phyloP scores from a whole-genome alignment of 1,140 invertebrate species.

The Dinothrombium tinctorium region DNA sequence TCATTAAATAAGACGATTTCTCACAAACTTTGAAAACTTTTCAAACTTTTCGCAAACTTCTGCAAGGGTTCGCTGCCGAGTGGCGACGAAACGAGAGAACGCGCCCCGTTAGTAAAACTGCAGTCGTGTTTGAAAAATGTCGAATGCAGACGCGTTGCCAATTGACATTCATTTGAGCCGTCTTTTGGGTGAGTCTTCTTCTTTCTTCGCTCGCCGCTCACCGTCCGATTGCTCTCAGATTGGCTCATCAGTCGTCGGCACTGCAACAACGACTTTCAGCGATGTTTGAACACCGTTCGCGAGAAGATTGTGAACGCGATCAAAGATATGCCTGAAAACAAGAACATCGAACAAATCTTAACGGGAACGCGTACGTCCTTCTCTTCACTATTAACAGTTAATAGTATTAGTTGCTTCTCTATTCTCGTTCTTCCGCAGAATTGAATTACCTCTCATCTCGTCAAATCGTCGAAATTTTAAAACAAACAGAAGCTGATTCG shows the following conservation, averaged over 20 bases:
- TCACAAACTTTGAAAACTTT: too few species aligned
- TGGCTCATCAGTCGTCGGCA: conserved; percentile 83
- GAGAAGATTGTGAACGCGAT: conserved; percentile 83
- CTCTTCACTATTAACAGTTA: conserved; percentile 4
- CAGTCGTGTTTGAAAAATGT: too few species aligned
- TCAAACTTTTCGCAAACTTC: too few species aligned
- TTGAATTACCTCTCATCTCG: conserved; percentile 89
- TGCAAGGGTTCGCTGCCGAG: too few species aligned
- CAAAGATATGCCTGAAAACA: conserved; percentile 65
- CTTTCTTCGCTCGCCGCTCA: background rate
- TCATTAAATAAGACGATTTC: too few species aligned
- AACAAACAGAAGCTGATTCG: conserved; percentile 79
- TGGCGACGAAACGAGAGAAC: too few species aligned
- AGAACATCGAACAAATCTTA: conserved; percentile 45
- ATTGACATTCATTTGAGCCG: conserved; percentile 88
- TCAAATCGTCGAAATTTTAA: conserved; percentile 77
- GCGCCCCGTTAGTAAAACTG: too few species aligned
- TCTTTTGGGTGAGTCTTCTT: conserved; percentile 32
- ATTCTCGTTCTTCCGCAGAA: conserved; percentile 29
- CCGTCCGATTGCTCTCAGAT: conserved; percentile 28
- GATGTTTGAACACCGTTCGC: conserved; percentile 42
- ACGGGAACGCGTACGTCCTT: conserved; percentile 41
- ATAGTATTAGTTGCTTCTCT: background rate
- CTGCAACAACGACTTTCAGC: conserved; percentile 68
- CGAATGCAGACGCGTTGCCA: too few species aligned